Evolutionary conservation across 2,888 invertebrate species (phyloP), one percentile per base, ranked within the genome.

Genomic region (Melangyna quadrimaculata): DNA sequence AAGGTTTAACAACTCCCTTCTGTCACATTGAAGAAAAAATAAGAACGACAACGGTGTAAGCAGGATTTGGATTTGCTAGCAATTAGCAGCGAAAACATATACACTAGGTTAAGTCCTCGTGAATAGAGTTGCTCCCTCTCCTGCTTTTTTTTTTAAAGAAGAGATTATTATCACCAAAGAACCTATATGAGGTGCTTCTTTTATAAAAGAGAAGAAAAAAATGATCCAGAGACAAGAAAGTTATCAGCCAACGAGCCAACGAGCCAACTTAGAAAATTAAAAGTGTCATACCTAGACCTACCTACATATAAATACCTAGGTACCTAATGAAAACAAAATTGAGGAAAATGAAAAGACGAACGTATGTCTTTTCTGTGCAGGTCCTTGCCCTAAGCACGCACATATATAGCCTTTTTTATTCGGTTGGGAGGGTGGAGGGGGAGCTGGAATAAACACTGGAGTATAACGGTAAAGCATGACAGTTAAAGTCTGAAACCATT

Each of bases 81-180:
- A 81, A 86, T 86, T 86, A 86, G 81, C 70, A 77, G 69, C 61
- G 57, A 73, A 81, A 86, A 86, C 72, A 83, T 43, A 65, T 29
- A 73, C 81, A 65, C 43, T n/a, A 67, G 63, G 74, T 74, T 74
- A 81, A 65, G 53, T 35, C 55, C 43, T 19, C 29, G 37, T 53
- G 61, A 72, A 81, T 53, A 61, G 67, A 51, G 51, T 35, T 65
- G 27, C 27, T 65, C 29, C 45, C 19, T 19, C 29, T 45, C 12
- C 17, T 40, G 53, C 35, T 22, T n/a, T n/a, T n/a, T n/a, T n/a
- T n/a, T n/a, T 27, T 19, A 51, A 74, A 71, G 32, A 59, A 22
- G 22, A 45, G 55, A 37, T 37, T 40, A 40, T 37, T 65, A 65
- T 45, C 69, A 43, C 35, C 55, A 59, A n/a, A 57, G 24, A 35